Percentiles rank a stretch among this genome's conserved stretches.
Evolutionary conservation across 1,140 invertebrate genomes (phyloP).

Genomic region (Ooceraea biroi): DNA sequence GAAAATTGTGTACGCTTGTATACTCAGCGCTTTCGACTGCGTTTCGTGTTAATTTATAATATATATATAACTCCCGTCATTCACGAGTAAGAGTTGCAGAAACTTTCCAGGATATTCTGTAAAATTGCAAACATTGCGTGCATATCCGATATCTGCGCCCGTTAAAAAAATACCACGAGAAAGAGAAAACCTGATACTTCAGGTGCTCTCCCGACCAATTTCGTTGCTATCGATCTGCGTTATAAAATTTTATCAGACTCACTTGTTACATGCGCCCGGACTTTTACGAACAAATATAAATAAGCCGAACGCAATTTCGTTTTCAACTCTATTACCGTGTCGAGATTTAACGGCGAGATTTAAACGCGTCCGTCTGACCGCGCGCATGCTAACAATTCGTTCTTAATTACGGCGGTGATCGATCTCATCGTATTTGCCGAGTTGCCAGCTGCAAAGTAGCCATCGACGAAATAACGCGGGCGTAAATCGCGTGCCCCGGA

Average conservation of each 20-base stretch:
- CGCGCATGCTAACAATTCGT: not conserved
- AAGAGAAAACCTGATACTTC: not conserved
- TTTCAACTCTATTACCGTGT: too few relatives aligned
- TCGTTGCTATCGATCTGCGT: slow-evolving; percentile 23
- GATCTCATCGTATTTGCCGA: not conserved
- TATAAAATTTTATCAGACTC: slow-evolving; percentile 26
- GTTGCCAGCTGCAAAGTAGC: not conserved
- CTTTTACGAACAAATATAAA: slow-evolving; percentile 28
- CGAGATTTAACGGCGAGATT: too few relatives aligned
- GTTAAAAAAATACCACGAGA: slow-evolving; percentile 11
- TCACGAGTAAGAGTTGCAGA: not conserved
- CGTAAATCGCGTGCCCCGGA: not conserved
- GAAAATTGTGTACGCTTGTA: too few relatives aligned
- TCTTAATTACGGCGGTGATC: slow-evolving; percentile 13
- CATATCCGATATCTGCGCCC: slow-evolving; percentile 38
- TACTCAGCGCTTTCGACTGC: not conserved
- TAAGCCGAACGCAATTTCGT: not conserved
- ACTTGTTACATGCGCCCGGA: not conserved
- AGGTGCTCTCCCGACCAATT: slow-evolving; percentile 6
- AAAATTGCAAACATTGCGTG: not conserved
- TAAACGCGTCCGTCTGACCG: too few relatives aligned
- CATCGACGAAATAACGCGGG: not conserved
- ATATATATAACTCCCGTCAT: not conserved
- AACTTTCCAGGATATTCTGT: not conserved
- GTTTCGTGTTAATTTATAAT: not conserved